These are phyloP conservation scores for Hexactinellida sp. DNA, from an alignment of 37 sponge, comb jelly and placozoan species.

Conservation along the genomic window DNA sequence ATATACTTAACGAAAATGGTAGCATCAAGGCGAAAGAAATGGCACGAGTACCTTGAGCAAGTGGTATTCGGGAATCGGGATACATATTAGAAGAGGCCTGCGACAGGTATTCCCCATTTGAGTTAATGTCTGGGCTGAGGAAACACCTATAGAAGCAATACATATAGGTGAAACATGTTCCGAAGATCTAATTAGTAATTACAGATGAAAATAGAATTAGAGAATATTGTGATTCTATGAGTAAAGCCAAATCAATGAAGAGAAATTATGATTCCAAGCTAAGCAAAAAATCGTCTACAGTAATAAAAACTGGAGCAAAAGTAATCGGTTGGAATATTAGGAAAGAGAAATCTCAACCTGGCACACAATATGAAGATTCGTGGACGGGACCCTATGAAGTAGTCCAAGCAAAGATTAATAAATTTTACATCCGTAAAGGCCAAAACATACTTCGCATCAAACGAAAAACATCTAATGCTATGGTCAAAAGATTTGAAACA, in stretches of 20 bases:
- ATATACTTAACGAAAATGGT: not conserved
- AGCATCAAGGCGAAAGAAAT: not conserved
- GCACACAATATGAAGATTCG: not conserved
- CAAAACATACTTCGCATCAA: not conserved
- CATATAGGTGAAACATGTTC: not conserved
- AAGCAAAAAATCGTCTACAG: not conserved
- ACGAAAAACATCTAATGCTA: not conserved
- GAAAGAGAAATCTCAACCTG: not conserved
- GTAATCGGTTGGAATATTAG: not conserved
- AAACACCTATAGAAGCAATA: constrained; percentile 6
- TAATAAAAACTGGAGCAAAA: not conserved
- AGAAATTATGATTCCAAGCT: not conserved
- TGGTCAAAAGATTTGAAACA: not conserved
- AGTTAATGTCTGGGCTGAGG: not conserved
- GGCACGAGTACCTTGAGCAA: constrained; percentile 1
- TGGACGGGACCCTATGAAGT: not conserved
- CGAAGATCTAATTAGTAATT: not conserved
- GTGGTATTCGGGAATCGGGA: not conserved
- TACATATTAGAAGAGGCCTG: not conserved
- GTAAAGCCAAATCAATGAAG: not conserved
- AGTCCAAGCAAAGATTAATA: not conserved
- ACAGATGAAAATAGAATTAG: not conserved
- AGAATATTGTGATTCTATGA: not conserved
- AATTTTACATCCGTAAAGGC: not conserved
- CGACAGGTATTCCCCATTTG: not conserved